Conservation (phyloP, 2,113 vertebrate species). For the Toxostoma redivivum region DNA sequence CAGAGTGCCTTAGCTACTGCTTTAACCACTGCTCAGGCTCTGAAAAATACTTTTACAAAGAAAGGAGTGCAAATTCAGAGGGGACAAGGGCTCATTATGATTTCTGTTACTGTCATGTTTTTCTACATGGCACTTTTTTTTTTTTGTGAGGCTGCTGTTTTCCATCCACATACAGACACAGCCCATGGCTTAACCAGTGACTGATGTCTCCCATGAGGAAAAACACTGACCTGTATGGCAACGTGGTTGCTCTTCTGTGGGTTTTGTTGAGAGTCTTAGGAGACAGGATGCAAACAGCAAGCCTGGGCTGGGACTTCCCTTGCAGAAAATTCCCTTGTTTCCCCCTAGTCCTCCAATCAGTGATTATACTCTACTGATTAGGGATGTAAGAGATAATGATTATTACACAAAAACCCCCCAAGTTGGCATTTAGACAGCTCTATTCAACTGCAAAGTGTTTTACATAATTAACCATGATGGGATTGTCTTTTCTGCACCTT, state of each 20-base stretch:
- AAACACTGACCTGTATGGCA: neutral
- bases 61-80: neutral
- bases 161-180: neutral
- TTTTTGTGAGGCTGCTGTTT: neutral
- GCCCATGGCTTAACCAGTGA: neutral
- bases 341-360: neutral
- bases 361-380: conserved; percentile 13
- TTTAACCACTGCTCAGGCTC: neutral
- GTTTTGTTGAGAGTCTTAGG: neutral
- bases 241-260: rapidly evolving
- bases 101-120: neutral
- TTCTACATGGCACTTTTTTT: neutral
- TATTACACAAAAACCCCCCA: neutral
- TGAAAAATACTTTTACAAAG: neutral
- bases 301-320: neutral
- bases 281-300: neutral
- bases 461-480: conserved; percentile 45
- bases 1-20: neutral
- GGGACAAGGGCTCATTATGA: neutral
- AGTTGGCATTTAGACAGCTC: neutral
- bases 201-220: neutral
- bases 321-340: neutral
- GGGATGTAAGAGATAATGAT: conserved; percentile 15
- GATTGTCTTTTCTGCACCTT: neutral
- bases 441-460: conserved; percentile 18